Evolutionary conservation across 2,113 vertebrate species (phyloP), one percentile per base, ranked within the genome.

Genomic region (Gallinago jamesoni): DNA sequence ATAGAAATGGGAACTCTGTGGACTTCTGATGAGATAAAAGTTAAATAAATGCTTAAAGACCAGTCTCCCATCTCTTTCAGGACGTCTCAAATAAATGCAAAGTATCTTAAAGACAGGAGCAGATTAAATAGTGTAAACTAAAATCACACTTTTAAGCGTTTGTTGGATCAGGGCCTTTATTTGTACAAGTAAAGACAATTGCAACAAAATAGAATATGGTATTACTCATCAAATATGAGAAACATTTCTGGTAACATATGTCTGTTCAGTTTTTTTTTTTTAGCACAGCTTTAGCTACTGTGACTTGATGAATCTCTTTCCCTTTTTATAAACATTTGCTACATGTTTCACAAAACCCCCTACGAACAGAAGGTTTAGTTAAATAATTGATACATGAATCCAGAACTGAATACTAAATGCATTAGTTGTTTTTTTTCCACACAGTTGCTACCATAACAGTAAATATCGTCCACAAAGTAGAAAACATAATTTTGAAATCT

Each of bases 301-400:
- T 60, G 87, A 82, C 84, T 89, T 78, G 66, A 93, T 0, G 3
- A 64, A 87, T 76, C 66, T 91, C 60, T 92, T 86, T 87, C n/a
- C 75, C 25, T 84, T 96, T 96, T 81, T 69, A 84, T 79, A 94
- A 96, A 96, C 92, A 96, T 95, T 96, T 95, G 66, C 86, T 84
- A 89, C 4, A 10, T 90, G 52, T 89, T 94, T 94, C 84, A 60
- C 12, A 90, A 91, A 89, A 81, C 89, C 83, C 35, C 6, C 55
- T 74, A 50, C 48, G 81, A 96, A 87, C 92, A 97, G 94, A 96
- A 95, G 83, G 92, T 77, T 95, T 84, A 92, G 92, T 77, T 97
- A 89, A 94, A 95, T 95, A 93, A 96, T 92, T 93, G 89, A 92
- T 87, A 90, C n/a, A 82, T 24, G 55, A 91, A 83, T 83, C 69